Conservation (phyloP, 2,888 invertebrate genomes). For the Drosophila greeni region DNA sequence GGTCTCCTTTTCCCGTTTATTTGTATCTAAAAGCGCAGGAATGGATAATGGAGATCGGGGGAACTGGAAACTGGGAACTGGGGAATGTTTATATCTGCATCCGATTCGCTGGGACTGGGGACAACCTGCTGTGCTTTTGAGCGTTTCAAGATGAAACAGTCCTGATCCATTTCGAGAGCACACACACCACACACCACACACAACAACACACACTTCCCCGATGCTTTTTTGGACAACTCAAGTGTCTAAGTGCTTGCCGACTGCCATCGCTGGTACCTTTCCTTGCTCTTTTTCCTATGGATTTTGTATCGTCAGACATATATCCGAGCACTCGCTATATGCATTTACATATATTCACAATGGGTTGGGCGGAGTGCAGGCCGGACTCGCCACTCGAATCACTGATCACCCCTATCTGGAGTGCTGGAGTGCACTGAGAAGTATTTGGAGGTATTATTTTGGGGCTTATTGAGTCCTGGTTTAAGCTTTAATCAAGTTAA, state of each 20-base stretch:
- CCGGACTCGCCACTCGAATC: constrained; percentile 31
- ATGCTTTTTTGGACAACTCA: constrained; percentile 61
- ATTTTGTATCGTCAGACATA: constrained; percentile 49
- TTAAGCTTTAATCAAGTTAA: no score
- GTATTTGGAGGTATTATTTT: background rate
- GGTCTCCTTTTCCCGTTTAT: constrained; percentile 19
- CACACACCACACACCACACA: constrained; percentile 6
- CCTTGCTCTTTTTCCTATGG: constrained; percentile 11
- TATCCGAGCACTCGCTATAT: constrained; percentile 55
- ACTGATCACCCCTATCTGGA: constrained; percentile 32
- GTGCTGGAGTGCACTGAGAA: constrained; percentile 14
- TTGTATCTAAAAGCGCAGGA: constrained; percentile 42
- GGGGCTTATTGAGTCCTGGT: background rate
- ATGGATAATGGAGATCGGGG: no score
- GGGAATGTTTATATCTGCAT: constrained; percentile 61
- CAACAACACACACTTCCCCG: constrained; percentile 1
- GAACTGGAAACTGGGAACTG: background rate
- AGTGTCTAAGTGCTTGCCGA: constrained; percentile 66
- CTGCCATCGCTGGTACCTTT: constrained; percentile 22
- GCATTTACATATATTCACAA: constrained; percentile 1
- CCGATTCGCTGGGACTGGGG: constrained; percentile 54
- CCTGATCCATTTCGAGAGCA: constrained; percentile 57
- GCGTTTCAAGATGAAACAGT: constrained; percentile 64
- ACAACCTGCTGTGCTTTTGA: constrained; percentile 75
- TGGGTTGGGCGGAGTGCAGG: constrained; percentile 16